Conservation (phyloP, 1,140 invertebrate species). For the Bombus ignitus region DNA sequence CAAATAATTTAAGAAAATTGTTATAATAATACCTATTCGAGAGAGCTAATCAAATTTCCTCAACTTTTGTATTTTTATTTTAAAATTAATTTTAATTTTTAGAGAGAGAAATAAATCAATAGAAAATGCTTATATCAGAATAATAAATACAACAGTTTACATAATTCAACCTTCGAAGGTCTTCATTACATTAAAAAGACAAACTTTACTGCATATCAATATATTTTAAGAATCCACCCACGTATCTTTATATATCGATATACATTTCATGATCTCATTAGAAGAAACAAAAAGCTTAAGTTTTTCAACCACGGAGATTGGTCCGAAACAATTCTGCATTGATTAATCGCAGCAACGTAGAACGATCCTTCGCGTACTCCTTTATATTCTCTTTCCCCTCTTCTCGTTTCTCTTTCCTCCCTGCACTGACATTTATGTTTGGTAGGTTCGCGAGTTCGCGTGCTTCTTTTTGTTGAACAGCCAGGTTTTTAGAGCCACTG, state of each 20-base stretch:
- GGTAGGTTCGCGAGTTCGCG: constrained; percentile 50
- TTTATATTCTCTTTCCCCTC: not conserved
- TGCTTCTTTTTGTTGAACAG: constrained; percentile 57
- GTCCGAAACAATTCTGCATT: constrained; percentile 13
- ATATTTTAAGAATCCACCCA: not conserved
- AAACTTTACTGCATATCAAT: not conserved
- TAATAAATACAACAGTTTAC: too few species aligned
- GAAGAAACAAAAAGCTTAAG: not conserved
- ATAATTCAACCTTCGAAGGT: too few species aligned
- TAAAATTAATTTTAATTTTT: too few species aligned
- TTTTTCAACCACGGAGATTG: not conserved
- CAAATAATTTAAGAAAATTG: not conserved
- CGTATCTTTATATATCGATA: not conserved
- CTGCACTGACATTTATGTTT: constrained; percentile 50
- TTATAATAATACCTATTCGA: too few species aligned
- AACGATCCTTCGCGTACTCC: constrained; percentile 9
- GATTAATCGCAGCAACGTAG: constrained; percentile 20
- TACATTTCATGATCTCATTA: not conserved
- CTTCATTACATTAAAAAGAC: too few species aligned
- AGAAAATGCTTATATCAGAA: too few species aligned
- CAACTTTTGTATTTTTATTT: not conserved
- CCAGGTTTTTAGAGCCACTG: constrained; percentile 49
- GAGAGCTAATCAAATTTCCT: too few species aligned
- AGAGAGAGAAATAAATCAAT: too few species aligned
- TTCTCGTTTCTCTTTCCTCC: not conserved